These are phyloP conservation scores for Serripes groenlandicus DNA, from an alignment of 2,888 invertebrate genomes.

Conservation along the genomic window DNA sequence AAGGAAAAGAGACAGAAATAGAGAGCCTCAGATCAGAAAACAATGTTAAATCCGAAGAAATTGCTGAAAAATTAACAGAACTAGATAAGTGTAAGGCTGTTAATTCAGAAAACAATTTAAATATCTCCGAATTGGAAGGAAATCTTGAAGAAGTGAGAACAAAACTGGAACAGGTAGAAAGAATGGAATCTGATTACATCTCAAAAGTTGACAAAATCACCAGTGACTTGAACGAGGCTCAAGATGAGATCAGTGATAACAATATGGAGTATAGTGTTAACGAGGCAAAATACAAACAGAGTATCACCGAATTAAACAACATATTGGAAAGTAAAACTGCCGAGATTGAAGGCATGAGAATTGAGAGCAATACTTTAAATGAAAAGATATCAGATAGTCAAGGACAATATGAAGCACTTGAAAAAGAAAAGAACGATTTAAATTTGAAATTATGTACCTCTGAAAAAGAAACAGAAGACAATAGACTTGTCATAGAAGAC, in stretches of 20 bases:
- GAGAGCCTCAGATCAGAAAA: slow-evolving; percentile 9
- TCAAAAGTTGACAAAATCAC: not conserved
- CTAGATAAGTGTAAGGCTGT: not conserved
- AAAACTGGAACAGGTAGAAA: slow-evolving; percentile 7
- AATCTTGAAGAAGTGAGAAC: slow-evolving; percentile 9
- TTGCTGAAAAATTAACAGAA: not conserved
- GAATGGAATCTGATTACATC: not conserved
- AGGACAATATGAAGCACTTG: slow-evolving; percentile 22
- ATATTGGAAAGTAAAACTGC: not conserved
- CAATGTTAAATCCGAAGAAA: not conserved
- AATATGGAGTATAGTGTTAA: not conserved
- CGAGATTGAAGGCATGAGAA: not conserved
- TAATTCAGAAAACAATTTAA: not conserved
- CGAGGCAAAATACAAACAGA: not conserved
- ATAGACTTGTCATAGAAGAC: slow-evolving; percentile 26
- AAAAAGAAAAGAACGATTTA: slow-evolving; percentile 20
- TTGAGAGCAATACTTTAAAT: not conserved
- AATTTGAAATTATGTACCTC: slow-evolving; percentile 11
- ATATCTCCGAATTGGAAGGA: slow-evolving; percentile 4
- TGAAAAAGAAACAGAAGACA: slow-evolving; percentile 34
- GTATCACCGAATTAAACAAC: not conserved
- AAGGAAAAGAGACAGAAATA: slow-evolving; percentile 33
- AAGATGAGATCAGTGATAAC: slow-evolving; percentile 36
- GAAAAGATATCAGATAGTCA: slow-evolving; percentile 24
- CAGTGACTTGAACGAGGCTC: not conserved